Conservation (phyloP, 1,140 invertebrate genomes). For the Vanessa atalanta region DNA sequence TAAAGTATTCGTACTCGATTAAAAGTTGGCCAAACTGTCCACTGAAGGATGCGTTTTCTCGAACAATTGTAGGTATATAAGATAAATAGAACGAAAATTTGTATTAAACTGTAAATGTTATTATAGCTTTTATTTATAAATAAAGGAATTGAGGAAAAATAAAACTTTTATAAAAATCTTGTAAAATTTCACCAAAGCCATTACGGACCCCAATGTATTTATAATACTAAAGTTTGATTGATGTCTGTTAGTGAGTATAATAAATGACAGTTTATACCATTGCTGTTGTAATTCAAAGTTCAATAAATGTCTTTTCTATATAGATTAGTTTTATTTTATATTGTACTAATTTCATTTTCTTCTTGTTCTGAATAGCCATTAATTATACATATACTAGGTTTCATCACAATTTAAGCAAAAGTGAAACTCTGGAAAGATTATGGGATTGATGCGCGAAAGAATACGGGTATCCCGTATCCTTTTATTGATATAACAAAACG, state of each 20-base stretch:
- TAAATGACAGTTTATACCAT: conserved; percentile 54
- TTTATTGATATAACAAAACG: too few relatives aligned
- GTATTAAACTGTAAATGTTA: conserved; percentile 20
- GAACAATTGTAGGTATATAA: conserved; percentile 6
- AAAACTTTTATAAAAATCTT: background rate
- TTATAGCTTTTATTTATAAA: conserved; percentile 6
- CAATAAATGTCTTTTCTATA: conserved; percentile 69
- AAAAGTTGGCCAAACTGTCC: conserved; percentile 12
- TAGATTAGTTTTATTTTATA: conserved; percentile 24
- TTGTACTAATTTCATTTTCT: background rate
- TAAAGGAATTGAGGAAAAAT: background rate
- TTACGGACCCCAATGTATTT: conserved; percentile 14
- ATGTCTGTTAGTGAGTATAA: conserved; percentile 25
- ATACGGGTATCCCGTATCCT: too few relatives aligned
- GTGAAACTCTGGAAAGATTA: too few relatives aligned
- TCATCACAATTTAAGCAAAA: too few relatives aligned
- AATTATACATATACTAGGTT: too few relatives aligned
- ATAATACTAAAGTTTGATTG: conserved; percentile 1
- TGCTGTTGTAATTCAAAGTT: conserved; percentile 69
- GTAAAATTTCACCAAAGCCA: conserved; percentile 6
- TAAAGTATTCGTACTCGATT: background rate
- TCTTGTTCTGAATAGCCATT: too few relatives aligned
- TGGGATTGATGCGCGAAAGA: too few relatives aligned
- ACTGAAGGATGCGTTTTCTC: conserved; percentile 10
- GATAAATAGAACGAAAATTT: background rate